Evolutionary conservation across 2,113 vertebrate genomes (phyloP).

Genomic region (Emydocephalus ijimae): DNA sequence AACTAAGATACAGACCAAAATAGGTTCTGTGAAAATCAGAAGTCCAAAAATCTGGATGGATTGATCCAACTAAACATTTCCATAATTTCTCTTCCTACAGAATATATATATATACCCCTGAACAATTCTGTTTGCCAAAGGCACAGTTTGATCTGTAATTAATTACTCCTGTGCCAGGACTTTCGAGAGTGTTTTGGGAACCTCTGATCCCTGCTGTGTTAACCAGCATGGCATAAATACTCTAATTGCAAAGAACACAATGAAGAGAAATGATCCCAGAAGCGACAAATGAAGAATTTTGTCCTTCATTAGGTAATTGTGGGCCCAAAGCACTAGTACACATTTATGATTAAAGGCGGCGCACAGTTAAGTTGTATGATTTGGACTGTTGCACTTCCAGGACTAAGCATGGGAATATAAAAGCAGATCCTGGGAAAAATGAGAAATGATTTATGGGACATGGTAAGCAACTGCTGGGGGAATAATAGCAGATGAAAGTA

Average conservation of each 20-base stretch:
- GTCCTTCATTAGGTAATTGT: constrained; percentile 56
- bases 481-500: not conserved
- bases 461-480: not conserved
- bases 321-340: constrained; percentile 41
- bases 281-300: constrained; percentile 53
- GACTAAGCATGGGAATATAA: not conserved
- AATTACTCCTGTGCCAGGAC: constrained; percentile 1
- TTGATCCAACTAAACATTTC: not conserved
- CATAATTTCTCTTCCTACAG: constrained; percentile 7
- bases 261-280: constrained; percentile 56
- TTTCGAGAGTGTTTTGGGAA: constrained; percentile 36
- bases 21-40: constrained; percentile 16
- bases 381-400: not conserved
- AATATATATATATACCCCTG: constrained; percentile 22
- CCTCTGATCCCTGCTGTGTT: not conserved
- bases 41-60: not conserved
- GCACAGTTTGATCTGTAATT: constrained; percentile 34
- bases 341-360: constrained; percentile 48
- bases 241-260: constrained; percentile 40
- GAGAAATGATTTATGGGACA: not conserved
- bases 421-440: not conserved
- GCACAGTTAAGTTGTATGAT: not conserved
- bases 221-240: constrained; percentile 38
- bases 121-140: constrained; percentile 6
- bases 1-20: not conserved